Conservation (phyloP, 2,888 invertebrate species). For the Adineta ricciae region DNA sequence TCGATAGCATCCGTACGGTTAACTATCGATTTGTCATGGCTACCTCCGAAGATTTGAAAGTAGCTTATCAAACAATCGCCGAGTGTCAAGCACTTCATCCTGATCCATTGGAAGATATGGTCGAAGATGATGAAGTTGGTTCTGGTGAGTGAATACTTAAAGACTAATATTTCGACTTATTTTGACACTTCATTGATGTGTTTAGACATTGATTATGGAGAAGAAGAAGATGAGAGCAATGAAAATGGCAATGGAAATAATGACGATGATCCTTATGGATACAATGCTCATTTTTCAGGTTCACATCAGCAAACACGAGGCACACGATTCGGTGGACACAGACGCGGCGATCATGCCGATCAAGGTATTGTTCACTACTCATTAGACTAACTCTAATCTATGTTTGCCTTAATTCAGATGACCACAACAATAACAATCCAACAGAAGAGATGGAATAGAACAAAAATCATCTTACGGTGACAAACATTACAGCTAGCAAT, state of each 20-base stretch:
- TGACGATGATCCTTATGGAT: conserved; percentile 10
- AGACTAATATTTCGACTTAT: no score
- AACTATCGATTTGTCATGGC: conserved; percentile 2
- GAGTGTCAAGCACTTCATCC: conserved; percentile 19
- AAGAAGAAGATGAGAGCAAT: neutral
- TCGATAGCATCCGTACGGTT: conserved; percentile 3
- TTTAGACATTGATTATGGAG: conserved; percentile 17
- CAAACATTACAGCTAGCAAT: neutral
- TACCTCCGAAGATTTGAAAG: neutral
- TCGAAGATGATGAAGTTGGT: conserved; percentile 16
- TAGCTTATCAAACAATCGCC: neutral
- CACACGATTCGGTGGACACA: neutral
- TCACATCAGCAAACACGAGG: neutral
- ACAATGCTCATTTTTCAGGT: neutral
- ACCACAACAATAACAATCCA: neutral
- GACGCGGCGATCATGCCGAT: neutral
- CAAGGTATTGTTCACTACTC: neutral
- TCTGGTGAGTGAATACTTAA: neutral
- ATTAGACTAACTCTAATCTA: no score
- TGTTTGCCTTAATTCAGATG: neutral
- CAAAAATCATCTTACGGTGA: neutral
- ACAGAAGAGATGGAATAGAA: neutral
- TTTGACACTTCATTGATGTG: neutral
- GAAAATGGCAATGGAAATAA: neutral
- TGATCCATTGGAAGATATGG: conserved; percentile 18